Base-by-base conservation (phyloP, 2,888 invertebrate species). In the Lutraria lutraria region DNA sequence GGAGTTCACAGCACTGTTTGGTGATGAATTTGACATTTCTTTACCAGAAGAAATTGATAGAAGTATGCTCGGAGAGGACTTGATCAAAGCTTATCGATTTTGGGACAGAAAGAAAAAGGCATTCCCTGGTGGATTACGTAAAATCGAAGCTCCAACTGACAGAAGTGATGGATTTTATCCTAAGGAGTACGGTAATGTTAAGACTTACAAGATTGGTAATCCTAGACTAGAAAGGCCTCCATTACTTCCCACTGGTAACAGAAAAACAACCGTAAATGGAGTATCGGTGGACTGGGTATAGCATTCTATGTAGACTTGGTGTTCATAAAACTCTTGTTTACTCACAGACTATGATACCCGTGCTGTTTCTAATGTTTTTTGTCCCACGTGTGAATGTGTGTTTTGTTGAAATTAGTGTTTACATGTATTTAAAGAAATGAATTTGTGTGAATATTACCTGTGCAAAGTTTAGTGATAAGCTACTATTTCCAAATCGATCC, bases 91-190 rank as follows among this genome's bases (percentile, higher is more conserved):
- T 4, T 91, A 91, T 76, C 82, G 91, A 21, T 63, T 91, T 31
- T 91, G 91, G 91, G 91, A 91, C 68, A 79, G 91, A n/a, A 88
- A 89, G 53, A 79, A 88, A 29, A 91, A 91, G 76, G 89, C 88
- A 0, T 91, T 91, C 56, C 89, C 91, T 3, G 81, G 76, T 10
- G 91, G 91, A 15, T 68, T 91, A 15, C 79, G 89, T 12, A 91
- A 91, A 80, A 91, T 91, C 13, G 89, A 89, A 34, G 60, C 87
- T 25, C 91, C 91, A 2, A 60, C 43, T 12, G 88, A 91, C 16
- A 53, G 68, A 25, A 68, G 83, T 25, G 89, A 83, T 8, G 68
- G 85, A 4, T 15, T 85, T 25, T 85, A 81, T 68, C 82, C 87
- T 54, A 83, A 81, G 72, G 83, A 81, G 29, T 88, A 88, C 29